Percentiles rank a stretch among this genome's conserved stretches.
Conservation (phyloP, 2,888 invertebrate genomes). For the Ichneumon xanthorius region DNA sequence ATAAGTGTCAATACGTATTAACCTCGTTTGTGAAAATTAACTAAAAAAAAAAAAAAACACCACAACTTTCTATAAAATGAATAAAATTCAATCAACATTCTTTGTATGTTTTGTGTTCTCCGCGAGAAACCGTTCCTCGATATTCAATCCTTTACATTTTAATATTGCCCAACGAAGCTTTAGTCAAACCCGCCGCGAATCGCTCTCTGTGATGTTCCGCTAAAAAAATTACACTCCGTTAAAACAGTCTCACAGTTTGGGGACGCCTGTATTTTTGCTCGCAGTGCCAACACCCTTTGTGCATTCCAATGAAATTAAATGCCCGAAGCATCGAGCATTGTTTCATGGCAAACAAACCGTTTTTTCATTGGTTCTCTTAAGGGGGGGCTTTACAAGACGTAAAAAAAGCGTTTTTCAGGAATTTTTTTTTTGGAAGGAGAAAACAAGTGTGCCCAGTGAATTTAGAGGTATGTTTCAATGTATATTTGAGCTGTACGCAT, state of each 20-base stretch:
- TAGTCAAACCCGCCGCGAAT: not conserved
- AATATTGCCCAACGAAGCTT: not conserved
- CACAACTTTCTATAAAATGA: slow-evolving; percentile 49
- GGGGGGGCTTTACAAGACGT: no score
- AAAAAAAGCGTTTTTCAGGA: no score
- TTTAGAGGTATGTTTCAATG: no score
- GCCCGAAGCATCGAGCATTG: slow-evolving; percentile 15
- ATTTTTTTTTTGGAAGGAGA: no score
- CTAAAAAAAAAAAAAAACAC: slow-evolving; percentile 33
- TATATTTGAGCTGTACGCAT: no score
- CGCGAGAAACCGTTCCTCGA: not conserved
- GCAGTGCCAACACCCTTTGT: not conserved
- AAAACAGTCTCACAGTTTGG: not conserved
- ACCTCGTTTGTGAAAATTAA: slow-evolving; percentile 25
- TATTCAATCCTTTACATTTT: not conserved
- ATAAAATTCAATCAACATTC: slow-evolving; percentile 5
- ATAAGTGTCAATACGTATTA: slow-evolving; percentile 30
- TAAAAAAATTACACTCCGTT: not conserved
- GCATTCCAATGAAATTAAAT: slow-evolving; percentile 48
- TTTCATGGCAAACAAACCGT: slow-evolving; percentile 25
- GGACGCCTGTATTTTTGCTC: not conserved
- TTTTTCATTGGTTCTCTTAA: not conserved
- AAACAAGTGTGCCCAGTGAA: no score
- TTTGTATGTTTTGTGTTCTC: slow-evolving; percentile 15
- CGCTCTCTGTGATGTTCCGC: not conserved